Percentiles rank a stretch among this genome's conserved stretches.
Conservation (phyloP, 2,113 vertebrate genomes). For the Toxotes jaculatrix region DNA sequence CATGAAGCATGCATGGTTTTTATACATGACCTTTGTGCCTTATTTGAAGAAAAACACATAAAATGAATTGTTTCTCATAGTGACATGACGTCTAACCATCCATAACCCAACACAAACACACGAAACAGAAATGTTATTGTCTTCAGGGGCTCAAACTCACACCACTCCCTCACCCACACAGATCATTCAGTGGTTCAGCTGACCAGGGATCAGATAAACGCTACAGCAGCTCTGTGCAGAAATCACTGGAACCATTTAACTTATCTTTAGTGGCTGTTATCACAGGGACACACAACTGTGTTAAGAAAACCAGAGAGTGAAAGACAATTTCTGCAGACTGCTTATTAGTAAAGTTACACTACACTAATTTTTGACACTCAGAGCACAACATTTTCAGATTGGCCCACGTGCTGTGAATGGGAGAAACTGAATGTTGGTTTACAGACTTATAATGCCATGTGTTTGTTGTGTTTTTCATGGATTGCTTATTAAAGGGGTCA, state of each 20-base stretch:
- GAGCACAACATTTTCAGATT: constrained; percentile 3
- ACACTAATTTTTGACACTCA: constrained; percentile 15
- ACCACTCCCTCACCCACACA: not conserved
- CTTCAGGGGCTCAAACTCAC: not conserved
- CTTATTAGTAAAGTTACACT: no score
- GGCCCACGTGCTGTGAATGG: not conserved
- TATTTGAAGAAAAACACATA: not conserved
- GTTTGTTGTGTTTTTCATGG: not conserved
- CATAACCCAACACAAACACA: not conserved
- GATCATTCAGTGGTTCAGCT: not conserved
- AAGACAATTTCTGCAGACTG: no score
- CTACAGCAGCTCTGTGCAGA: no score
- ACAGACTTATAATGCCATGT: not conserved
- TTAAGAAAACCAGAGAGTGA: not conserved
- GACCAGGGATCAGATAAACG: no score
- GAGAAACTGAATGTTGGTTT: constrained; percentile 13
- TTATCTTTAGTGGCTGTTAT: no score
- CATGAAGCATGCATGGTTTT: not conserved
- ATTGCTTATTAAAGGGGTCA: not conserved
- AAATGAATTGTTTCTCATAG: not conserved
- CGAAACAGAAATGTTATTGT: not conserved
- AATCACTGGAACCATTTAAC: no score
- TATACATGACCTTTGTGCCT: not conserved
- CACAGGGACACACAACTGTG: no score
- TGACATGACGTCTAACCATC: not conserved